Conservation (phyloP, 2,797 vertebrate species). For the Brachyalestes nurse region DNA sequence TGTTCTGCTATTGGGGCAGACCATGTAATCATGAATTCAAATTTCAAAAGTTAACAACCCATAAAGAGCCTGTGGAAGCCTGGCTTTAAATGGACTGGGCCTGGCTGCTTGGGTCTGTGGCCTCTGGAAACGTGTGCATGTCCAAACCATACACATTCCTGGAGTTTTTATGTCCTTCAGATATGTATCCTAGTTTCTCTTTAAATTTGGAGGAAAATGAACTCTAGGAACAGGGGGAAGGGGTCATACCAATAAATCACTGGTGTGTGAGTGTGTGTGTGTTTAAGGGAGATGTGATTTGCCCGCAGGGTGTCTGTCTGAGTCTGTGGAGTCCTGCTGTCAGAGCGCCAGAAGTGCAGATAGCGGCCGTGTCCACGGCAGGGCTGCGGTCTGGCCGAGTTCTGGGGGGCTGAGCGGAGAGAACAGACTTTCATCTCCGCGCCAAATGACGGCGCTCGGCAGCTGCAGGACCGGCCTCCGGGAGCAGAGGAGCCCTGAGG, state of each 20-base stretch:
- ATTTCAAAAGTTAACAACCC: conserved; percentile 26
- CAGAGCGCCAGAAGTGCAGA: conserved; percentile 27
- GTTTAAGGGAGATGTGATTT: conserved; percentile 26
- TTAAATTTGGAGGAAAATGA: conserved; percentile 36
- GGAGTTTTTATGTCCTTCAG: conserved; percentile 42
- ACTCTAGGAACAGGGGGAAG: neutral
- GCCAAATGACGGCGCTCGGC: conserved; percentile 34
- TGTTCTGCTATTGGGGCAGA: neutral
- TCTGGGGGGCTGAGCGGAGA: conserved; percentile 20
- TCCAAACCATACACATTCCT: conserved; percentile 56
- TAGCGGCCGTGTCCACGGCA: conserved; percentile 27
- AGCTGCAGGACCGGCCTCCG: conserved; percentile 33
- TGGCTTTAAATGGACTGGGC: conserved; percentile 6
- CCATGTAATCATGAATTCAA: neutral
- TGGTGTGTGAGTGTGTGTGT: neutral
- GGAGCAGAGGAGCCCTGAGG: conserved; percentile 3
- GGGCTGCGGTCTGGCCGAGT: neutral
- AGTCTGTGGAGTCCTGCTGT: conserved; percentile 30
- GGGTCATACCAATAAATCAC: conserved; percentile 46
- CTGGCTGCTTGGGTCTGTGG: conserved; percentile 45
- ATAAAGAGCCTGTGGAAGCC: neutral
- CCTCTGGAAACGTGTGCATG: conserved; percentile 48
- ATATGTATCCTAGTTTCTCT: conserved; percentile 43
- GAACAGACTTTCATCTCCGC: conserved; percentile 44
- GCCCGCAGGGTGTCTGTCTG: conserved; percentile 27